These are phyloP conservation scores for Leptura quadrifasciata DNA, from an alignment of 2,888 invertebrate genomes.

Conservation along the genomic window DNA sequence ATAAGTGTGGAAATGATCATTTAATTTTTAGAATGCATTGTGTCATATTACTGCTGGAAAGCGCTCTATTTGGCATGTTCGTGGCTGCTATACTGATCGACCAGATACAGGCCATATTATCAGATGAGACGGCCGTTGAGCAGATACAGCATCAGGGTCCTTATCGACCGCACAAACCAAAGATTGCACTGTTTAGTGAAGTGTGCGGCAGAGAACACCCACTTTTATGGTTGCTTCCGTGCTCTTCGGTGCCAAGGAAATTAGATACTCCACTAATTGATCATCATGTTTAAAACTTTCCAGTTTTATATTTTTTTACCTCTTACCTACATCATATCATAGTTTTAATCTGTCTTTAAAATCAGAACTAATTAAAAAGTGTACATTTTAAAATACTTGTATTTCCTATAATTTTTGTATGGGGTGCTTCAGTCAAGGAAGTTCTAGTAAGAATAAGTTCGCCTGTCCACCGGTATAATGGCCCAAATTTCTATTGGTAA, in stretches of 20 bases:
- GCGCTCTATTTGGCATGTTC: conserved; percentile 90
- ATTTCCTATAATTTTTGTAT: not conserved
- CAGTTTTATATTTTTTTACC: conserved; percentile 10
- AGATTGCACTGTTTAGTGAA: conserved; percentile 82
- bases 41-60: conserved; percentile 87
- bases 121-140: conserved; percentile 90
- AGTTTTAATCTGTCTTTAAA: not conserved
- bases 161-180: conserved; percentile 79
- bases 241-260: conserved; percentile 74
- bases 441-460: no score
- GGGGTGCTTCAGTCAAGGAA: not conserved
- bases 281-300: conserved; percentile 67
- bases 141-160: conserved; percentile 83
- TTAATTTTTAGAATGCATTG: conserved; percentile 84
- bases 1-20: not conserved
- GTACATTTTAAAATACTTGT: not conserved
- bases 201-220: conserved; percentile 79
- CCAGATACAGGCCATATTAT: conserved; percentile 88
- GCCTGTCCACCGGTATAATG: no score
- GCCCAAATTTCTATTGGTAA: no score
- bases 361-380: not conserved
- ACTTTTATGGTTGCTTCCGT: conserved; percentile 83
- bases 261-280: conserved; percentile 70
- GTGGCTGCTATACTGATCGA: conserved; percentile 91
- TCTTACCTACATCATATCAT: not conserved